Evolutionary conservation across 2,888 invertebrate genomes (phyloP).

Genomic region (Ectemnius continuus): DNA sequence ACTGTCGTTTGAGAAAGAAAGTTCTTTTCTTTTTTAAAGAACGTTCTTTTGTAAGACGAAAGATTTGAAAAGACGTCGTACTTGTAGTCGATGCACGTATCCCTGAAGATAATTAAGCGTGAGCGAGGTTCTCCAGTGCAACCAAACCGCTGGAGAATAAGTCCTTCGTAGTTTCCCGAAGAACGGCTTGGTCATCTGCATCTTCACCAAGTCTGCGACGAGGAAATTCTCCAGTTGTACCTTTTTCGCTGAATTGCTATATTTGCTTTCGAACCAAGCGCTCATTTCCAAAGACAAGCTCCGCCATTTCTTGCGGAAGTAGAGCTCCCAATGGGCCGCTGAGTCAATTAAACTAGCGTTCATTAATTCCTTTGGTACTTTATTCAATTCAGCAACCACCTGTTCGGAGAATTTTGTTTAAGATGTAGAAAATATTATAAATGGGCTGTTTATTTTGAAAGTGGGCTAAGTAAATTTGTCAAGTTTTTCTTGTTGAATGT

Average conservation of each 20-base stretch:
- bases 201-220: slow-evolving; percentile 86
- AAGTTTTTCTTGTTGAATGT: too few species aligned
- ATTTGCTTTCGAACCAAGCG: slow-evolving; percentile 91
- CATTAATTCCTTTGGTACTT: slow-evolving; percentile 82
- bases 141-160: slow-evolving; percentile 87
- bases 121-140: slow-evolving; percentile 85
- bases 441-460: too few species aligned
- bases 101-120: slow-evolving; percentile 84
- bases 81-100: slow-evolving; percentile 83
- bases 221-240: slow-evolving; percentile 89
- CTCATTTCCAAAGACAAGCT: slow-evolving; percentile 87
- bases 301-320: slow-evolving; percentile 89
- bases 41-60: too few species aligned
- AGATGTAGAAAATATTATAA: not conserved
- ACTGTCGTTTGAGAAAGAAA: too few species aligned
- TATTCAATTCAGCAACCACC: slow-evolving; percentile 57
- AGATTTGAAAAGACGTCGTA: slow-evolving; percentile 54
- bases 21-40: too few species aligned
- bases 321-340: slow-evolving; percentile 89
- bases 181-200: slow-evolving; percentile 93
- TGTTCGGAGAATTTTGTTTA: slow-evolving; percentile 43
- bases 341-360: slow-evolving; percentile 84
- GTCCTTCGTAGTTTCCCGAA: slow-evolving; percentile 87
- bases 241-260: slow-evolving; percentile 83
- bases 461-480: too few species aligned